Evolutionary conservation across 2,113 vertebrate species (phyloP).

Genomic region (Mesoclemmys tuberculata): DNA sequence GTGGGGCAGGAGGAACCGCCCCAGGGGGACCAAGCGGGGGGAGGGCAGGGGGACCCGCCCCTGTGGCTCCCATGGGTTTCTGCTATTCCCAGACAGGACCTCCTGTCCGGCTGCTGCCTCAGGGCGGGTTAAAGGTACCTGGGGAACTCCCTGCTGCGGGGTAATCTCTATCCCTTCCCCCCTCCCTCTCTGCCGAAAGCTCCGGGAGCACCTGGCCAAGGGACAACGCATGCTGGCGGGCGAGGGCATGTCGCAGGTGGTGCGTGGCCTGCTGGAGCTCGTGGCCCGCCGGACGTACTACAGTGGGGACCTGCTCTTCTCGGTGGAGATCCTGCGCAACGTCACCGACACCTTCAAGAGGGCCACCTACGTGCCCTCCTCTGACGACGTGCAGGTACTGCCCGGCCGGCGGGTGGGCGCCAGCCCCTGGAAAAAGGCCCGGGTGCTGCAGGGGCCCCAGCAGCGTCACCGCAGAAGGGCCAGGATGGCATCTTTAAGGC

Average conservation of each 20-base stretch:
- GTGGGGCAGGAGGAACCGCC: not conserved
- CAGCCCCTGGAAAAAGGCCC: not conserved
- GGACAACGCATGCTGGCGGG: conserved; percentile 98
- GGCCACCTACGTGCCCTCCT: conserved; percentile 96
- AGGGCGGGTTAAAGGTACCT: not conserved
- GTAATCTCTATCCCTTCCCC: rapidly evolving
- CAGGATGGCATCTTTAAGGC: not conserved
- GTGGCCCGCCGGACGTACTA: conserved; percentile 95
- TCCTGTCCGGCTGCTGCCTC: not conserved
- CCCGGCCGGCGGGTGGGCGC: too few relatives aligned
- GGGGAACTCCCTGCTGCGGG: not conserved
- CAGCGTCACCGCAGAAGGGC: too few relatives aligned
- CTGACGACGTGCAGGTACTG: conserved; percentile 95
- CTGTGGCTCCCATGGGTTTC: not conserved
- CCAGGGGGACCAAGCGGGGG: not conserved
- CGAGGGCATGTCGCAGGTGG: conserved; percentile 99
- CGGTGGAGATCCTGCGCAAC: conserved; percentile 98
- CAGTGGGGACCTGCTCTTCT: conserved; percentile 99
- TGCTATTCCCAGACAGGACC: not conserved
- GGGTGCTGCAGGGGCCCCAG: too few relatives aligned
- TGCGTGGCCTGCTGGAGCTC: conserved; percentile 95
- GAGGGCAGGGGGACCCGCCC: not conserved
- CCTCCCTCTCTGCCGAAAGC: conserved; percentile 72
- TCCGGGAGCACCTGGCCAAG: conserved; percentile 98
- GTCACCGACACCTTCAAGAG: conserved; percentile 99